Percentiles rank a stretch among this genome's conserved stretches.
Conservation (phyloP, 1,140 invertebrate species). For the Ganaspis sp. region DNA sequence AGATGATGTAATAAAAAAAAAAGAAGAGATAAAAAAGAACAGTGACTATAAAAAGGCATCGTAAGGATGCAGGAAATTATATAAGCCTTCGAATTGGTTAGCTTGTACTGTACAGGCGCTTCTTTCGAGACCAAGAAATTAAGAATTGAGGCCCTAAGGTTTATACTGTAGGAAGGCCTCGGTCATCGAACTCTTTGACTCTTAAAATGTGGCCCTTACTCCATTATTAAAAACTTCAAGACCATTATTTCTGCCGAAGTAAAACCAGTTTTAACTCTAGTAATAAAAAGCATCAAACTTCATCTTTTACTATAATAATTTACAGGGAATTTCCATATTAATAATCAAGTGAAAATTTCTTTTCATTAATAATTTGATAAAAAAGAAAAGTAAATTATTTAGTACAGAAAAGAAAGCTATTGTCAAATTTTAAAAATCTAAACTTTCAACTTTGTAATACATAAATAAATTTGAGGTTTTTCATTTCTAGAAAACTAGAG, state of each 20-base stretch:
- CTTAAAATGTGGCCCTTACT: constrained; percentile 1
- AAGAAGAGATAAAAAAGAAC: background rate
- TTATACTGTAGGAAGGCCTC: background rate
- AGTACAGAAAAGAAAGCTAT: too few relatives aligned
- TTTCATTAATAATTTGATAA: too few relatives aligned
- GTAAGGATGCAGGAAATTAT: background rate
- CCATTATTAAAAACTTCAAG: background rate
- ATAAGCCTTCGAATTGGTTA: background rate
- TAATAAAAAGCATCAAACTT: too few relatives aligned
- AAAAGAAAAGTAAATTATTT: too few relatives aligned
- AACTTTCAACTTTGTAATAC: too few relatives aligned
- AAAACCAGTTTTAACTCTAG: background rate
- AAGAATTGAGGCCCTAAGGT: constrained; percentile 8
- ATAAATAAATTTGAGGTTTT: too few relatives aligned
- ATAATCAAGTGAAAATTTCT: too few relatives aligned
- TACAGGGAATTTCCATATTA: too few relatives aligned
- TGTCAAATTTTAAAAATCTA: too few relatives aligned
- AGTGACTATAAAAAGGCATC: background rate
- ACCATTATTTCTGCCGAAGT: background rate
- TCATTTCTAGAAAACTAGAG: too few relatives aligned
- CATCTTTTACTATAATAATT: too few relatives aligned
- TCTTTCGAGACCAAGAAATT: background rate
- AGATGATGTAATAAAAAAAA: background rate
- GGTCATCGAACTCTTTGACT: constrained; percentile 35
- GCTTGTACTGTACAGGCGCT: background rate